Evolutionary conservation across 53 echinoderm and acorn worm genomes (phyloP), one percentile per base, ranked within the genome.

Genomic region (Astropecten irregularis): DNA sequence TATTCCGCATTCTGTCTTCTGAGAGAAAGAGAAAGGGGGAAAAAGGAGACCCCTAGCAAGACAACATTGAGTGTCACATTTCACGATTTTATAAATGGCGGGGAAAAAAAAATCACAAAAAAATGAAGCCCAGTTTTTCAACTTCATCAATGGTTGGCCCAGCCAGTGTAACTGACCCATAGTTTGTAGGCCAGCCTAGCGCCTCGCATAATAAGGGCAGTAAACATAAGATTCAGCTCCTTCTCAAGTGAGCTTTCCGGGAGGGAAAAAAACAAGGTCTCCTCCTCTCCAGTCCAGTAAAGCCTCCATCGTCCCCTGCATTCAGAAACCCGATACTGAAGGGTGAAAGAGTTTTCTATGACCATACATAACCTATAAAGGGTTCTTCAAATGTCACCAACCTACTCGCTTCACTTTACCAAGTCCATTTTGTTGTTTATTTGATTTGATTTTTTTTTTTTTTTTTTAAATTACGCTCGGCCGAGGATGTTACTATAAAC

Each of bases 301-400:
- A 19, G 62, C 47, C n/a, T n/a, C n/a, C n/a, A n/a, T n/a, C n/a
- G n/a, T n/a, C n/a, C n/a, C n/a, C n/a, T n/a, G n/a, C n/a, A 79
- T 79, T 62, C 33, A 3, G 79, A 60, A 79, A 79, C 49, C 49
- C 33, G 79, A 79, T 62, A 61, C 49, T 46, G 20, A 3, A 32
- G 44, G 79, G 62, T 40, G 79, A 79, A 60, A 79, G 79, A 79
- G n/a, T 63, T 79, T 61, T 79, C 47, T 56, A 79, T 79, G 79
- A 61, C 63, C 62, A 49, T 63, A 79, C 63, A 79, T 61, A 68
- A 79, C 63, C 79, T 79, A 62, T 32, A 79, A 61, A 62, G 79
- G 61, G 79, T 61, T 79, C 61, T 79, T 62, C 62, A 79, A 79
- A 79, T 79, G 79, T 79, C 79, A 79, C 33, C 47, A 61, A 32